phyloP scores from a whole-genome alignment of 2,797 vertebrate genomes.

The Sebastiscus tertius region DNA sequence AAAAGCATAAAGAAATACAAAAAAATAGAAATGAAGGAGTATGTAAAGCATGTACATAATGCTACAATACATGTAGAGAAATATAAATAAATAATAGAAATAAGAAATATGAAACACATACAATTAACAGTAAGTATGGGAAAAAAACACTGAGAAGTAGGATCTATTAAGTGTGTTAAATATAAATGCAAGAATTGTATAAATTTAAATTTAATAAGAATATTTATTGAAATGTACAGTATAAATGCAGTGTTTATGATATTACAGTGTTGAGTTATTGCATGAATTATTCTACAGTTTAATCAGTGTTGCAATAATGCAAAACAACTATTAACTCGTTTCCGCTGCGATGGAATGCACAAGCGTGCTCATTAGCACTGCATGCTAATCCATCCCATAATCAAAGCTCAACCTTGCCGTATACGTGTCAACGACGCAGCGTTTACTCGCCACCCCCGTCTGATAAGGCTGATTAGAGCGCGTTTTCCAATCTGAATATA shows the following conservation, averaged over 20 bases:
- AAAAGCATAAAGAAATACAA: neutral
- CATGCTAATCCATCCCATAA: constrained; percentile 38
- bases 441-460: neutral
- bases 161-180: too few relatives aligned
- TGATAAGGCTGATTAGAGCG: constrained; percentile 24
- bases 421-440: constrained; percentile 11
- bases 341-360: neutral
- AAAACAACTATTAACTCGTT: constrained; percentile 1
- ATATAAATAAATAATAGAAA: neutral
- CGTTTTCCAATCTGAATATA: constrained; percentile 29
- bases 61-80: neutral
- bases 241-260: neutral
- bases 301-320: neutral
- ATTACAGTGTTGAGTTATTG: neutral
- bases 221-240: neutral
- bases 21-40: neutral
- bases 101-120: too few relatives aligned
- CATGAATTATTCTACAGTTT: neutral
- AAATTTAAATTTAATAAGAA: too few relatives aligned
- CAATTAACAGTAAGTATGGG: too few relatives aligned
- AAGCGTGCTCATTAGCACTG: constrained; percentile 5
- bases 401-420: constrained; percentile 17
- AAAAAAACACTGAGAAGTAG: too few relatives aligned
- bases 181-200: too few relatives aligned
- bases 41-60: neutral